Evolutionary conservation across 2,113 vertebrate species (phyloP), one percentile per base, ranked within the genome.

Genomic region (Epinephelus fuscoguttatus): DNA sequence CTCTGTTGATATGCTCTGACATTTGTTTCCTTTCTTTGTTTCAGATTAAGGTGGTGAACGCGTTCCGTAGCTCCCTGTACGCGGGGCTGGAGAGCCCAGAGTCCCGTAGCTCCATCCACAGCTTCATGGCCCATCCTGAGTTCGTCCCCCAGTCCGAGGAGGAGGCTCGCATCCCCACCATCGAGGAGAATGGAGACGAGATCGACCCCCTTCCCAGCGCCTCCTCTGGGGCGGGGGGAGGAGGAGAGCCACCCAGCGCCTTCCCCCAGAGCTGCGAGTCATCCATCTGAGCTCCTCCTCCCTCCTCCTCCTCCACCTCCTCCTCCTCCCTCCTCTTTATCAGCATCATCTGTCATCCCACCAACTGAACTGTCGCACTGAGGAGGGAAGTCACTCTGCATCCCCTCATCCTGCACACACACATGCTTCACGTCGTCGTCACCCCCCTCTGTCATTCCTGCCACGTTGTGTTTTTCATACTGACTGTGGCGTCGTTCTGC

Each of bases 31-130:
- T 17, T 1, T 60, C 61, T 82, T 50, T 27, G 10, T 72, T 83
- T 27, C 95, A 99, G 98, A 99, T 99, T 97, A 98, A 97, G 94
- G 98, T 99, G 95, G 97, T 99, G 94, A 99, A 97, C 85, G 97
- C 98, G 15, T 99, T 99, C 96, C 97, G 98, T 95, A 99, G 96
- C 95, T 97, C 97, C 91, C 91, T 97, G 63, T 98, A 97, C 4
- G 96, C 95, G 93, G 96, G 95, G 92, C 94, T 98, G 89, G 95
- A 97, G 94, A 99, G 97, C 94, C 95, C 97, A 72, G 95, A 95
- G 94, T 97, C 95, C 93, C 96, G 96, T 93, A 96, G 93, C 95
- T 98, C 97, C 96, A 99, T 99, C 95, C 98, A 99, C 96, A 97
- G 92, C 96, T 99, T 99, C 97, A 99, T 97, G 97, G 96, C 95